phyloP scores from a whole-genome alignment of 1,140 invertebrate species.

The Diuraphis noxia region DNA sequence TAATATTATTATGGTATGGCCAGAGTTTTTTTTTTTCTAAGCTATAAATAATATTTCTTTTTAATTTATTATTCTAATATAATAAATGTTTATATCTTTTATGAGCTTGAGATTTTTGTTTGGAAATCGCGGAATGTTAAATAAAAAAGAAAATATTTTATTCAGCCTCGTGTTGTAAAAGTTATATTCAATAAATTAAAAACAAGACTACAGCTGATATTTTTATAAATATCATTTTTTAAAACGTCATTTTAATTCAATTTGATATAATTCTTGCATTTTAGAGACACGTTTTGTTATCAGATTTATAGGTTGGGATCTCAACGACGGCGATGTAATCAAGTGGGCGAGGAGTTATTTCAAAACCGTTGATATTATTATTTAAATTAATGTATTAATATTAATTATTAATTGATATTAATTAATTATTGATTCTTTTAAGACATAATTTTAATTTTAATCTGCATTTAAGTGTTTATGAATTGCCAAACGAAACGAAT shows the following conservation, averaged over 20 bases:
- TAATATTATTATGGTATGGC: background rate
- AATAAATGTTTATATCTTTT: conserved; percentile 6
- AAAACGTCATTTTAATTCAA: background rate
- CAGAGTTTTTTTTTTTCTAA: conserved; percentile 2
- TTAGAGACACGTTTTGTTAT: background rate
- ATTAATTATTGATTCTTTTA: background rate
- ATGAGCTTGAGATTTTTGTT: background rate
- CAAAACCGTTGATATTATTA: background rate
- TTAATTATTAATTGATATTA: background rate
- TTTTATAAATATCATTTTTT: background rate
- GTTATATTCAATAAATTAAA: background rate
- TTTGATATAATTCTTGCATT: background rate
- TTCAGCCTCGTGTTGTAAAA: background rate
- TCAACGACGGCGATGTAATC: background rate
- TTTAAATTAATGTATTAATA: background rate
- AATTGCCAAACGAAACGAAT: background rate
- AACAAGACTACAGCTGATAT: background rate
- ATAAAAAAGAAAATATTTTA: conserved; percentile 3
- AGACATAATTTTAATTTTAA: background rate
- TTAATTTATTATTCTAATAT: conserved; percentile 12
- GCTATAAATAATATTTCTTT: background rate
- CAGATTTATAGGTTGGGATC: background rate
- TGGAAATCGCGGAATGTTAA: background rate
- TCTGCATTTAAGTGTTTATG: background rate
- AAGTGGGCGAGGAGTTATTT: background rate